Conservation (phyloP, 2,888 invertebrate species). For the Acleris literana region DNA sequence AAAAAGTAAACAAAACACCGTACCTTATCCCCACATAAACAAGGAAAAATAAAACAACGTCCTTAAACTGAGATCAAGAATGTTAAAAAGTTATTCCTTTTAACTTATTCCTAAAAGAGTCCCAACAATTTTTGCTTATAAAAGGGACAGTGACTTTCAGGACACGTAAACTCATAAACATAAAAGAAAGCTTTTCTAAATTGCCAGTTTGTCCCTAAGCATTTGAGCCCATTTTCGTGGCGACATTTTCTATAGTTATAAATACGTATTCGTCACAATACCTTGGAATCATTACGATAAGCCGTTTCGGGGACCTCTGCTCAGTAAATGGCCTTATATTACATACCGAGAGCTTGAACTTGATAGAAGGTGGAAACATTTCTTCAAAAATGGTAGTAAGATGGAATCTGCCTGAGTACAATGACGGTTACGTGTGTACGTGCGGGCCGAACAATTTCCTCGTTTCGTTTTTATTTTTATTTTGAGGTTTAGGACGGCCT, state of each 20-base stretch:
- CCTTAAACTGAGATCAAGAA: conserved; percentile 32
- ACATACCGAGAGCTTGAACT: not conserved
- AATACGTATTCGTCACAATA: conserved; percentile 20
- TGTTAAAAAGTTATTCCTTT: conserved; percentile 34
- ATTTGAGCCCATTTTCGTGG: conserved; percentile 54
- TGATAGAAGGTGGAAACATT: not conserved
- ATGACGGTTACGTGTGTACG: conserved; percentile 38
- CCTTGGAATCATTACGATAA: conserved; percentile 21
- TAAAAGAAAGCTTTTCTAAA: conserved; percentile 62
- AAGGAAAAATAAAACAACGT: conserved; percentile 14
- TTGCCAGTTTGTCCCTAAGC: conserved; percentile 60
- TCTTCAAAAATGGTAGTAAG: conserved; percentile 7
- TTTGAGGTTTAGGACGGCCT: conserved; percentile 54
- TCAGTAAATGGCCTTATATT: conserved; percentile 5
- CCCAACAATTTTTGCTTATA: conserved; percentile 41
- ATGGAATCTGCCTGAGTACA: conserved; percentile 31
- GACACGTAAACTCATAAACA: conserved; percentile 66
- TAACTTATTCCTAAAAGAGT: conserved; percentile 42
- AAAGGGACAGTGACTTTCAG: conserved; percentile 52
- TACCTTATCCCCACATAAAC: conserved; percentile 2
- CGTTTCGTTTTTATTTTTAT: conserved; percentile 52
- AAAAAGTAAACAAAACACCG: not conserved
- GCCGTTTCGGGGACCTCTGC: conserved; percentile 3
- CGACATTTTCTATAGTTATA: conserved; percentile 40
- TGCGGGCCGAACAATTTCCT: conserved; percentile 37